Evolutionary conservation across 2,113 vertebrate genomes (phyloP), one percentile per base, ranked within the genome.

Genomic region (Zapornia atra): DNA sequence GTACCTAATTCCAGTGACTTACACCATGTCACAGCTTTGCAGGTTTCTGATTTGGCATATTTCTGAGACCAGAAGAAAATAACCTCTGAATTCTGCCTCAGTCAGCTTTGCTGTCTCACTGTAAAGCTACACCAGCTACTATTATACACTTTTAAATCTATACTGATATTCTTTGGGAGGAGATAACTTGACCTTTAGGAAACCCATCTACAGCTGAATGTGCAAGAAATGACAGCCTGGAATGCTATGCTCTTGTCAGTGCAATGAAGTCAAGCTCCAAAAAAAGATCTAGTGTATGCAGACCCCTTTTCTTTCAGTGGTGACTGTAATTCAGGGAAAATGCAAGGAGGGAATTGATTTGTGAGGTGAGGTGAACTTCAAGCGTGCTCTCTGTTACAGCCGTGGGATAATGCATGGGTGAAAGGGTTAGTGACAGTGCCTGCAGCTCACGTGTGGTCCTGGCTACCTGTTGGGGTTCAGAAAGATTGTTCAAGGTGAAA

Each of bases 141-240:
- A 4, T 77, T 36, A 28, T 18, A 48, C 1, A 1, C 20, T 85
- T 70, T 89, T 87, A 84, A 94, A 54, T 90, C 66, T 59, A 66
- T 77, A 65, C 63, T 77, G 59, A 65, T 91, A 85, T 79, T 90
- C 44, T 86, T 40, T 72, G 40, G 69, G 70, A 72, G 69, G 36
- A 95, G 78, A 85, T 66, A 85, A 68, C 63, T 13, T 95, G 90
- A 94, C 93, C 96, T 96, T 93, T 96, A 65, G 70, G 59, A 95
- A 94, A 73, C 40, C 29, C 71, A 77, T 72, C 87, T 80, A 57
- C 71, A 88, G 78, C 66, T 90, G 90, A 95, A 82, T 76, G 40
- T 90, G 50, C 81, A 95, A 89, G 78, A 88, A 82, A 61, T 69
- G 82, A 85, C 78, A 90, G 75, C 66, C 54, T 88, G 87, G 82